Base-by-base conservation (phyloP, 2,113 vertebrate species). In the Barnardius zonarius region DNA sequence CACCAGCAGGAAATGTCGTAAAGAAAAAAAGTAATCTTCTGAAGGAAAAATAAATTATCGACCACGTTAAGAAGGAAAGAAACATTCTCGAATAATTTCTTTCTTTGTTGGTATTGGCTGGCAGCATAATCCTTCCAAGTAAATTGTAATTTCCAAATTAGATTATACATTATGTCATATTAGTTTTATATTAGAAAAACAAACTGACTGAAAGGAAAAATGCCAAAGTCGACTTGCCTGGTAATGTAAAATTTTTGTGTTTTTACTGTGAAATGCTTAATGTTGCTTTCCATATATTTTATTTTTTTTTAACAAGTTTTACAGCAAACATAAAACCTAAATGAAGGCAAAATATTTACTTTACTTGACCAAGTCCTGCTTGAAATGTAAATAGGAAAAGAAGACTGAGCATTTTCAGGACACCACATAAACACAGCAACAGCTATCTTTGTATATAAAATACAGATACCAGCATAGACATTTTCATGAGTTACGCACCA, bases 101-200 rank as follows among this genome's bases (percentile, higher is more conserved):
- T 93, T 98, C 95, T 97, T 96, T 98, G 97, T 97, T 98, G 96
- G 97, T 98, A 96, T 97, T 97, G 97, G 97, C 97, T 96, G 96
- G 97, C 93, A 96, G 94, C 86, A 89, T 97, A 98, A 97, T 98
- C 97, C 97, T 97, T 96, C 96, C 97, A 97, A 98, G 97, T 97
- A 98, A 97, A 98, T 97, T 98, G 97, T 97, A 97, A 97, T 98
- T 98, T 98, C 97, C 97, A 98, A 98, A 98, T 98, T 98, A 97
- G 97, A 97, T 98, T 97, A 97, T 97, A 97, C 97, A 98, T 98
- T 98, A 98, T 98, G 97, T 98, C 98, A 98, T 98, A 97, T 98
- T 97, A 97, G 97, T 97, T 98, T 98, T 98, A 98, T 97, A 97
- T 97, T 97, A 97, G 96, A 97, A 97, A 98, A 98, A 97, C 97